Conservation (phyloP, 1,140 invertebrate species). For the Ips typographus region DNA sequence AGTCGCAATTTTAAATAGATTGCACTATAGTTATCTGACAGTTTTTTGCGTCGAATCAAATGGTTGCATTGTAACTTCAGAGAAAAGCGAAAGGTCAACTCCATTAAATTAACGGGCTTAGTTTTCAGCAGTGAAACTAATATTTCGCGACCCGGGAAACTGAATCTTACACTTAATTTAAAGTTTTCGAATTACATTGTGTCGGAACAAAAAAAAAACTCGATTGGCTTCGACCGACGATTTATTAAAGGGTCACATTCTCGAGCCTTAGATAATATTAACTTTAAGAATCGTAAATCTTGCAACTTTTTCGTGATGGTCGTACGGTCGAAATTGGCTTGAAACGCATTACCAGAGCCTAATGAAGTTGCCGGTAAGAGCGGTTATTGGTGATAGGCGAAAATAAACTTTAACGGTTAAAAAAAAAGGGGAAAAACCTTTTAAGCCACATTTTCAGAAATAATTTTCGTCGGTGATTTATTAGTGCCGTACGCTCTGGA, state of each 20-base stretch:
- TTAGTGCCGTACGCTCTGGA: slow-evolving; percentile 7
- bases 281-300: slow-evolving; percentile 31
- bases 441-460: slow-evolving; percentile 9
- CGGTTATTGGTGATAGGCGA: too few relatives aligned
- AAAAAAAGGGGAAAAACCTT: slow-evolving; percentile 1
- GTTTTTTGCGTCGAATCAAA: too few relatives aligned
- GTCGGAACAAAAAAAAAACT: slow-evolving; percentile 15
- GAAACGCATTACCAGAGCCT: too few relatives aligned
- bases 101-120: neutral
- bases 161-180: slow-evolving; percentile 24
- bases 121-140: neutral
- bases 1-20: too few relatives aligned
- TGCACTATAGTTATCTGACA: too few relatives aligned
- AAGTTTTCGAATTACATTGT: slow-evolving; percentile 24
- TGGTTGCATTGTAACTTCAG: too few relatives aligned
- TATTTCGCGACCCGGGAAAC: slow-evolving; percentile 1
- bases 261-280: slow-evolving; percentile 26
- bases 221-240: slow-evolving; percentile 13
- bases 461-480: slow-evolving; percentile 9
- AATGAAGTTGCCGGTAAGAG: too few relatives aligned
- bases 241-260: slow-evolving; percentile 27
- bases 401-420: neutral
- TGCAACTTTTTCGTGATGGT: neutral
- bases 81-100: too few relatives aligned
- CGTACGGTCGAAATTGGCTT: too few relatives aligned